Evolutionary conservation across 2,797 vertebrate species (phyloP).

Genomic region (Xerus rutilus): DNA sequence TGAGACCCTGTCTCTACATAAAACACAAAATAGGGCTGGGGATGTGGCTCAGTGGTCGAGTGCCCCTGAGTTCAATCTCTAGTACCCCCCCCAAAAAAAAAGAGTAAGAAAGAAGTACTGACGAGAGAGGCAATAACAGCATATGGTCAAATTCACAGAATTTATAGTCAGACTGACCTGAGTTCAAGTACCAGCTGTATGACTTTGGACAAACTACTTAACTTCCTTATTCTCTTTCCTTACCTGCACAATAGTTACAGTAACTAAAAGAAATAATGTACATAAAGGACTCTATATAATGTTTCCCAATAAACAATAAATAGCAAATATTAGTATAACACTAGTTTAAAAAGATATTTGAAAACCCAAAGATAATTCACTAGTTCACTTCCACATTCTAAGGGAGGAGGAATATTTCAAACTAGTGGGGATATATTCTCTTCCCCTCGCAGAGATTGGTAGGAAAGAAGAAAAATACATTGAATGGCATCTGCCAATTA

Average conservation of each 20-base stretch:
- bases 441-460: background rate
- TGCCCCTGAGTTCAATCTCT: too few relatives aligned
- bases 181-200: constrained; percentile 57
- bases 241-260: background rate
- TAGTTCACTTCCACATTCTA: background rate
- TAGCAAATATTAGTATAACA: background rate
- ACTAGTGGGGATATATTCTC: background rate
- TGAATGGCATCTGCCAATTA: constrained; percentile 2
- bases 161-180: constrained; percentile 36
- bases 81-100: background rate
- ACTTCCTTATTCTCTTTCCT: constrained; percentile 33
- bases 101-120: constrained; percentile 25
- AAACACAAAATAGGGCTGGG: too few relatives aligned
- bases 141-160: constrained; percentile 42
- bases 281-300: constrained; percentile 8
- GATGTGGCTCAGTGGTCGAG: too few relatives aligned
- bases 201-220: constrained; percentile 62
- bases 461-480: constrained; percentile 35
- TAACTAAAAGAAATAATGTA: constrained; percentile 52
- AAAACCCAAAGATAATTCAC: background rate
- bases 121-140: constrained; percentile 21
- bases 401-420: constrained; percentile 37
- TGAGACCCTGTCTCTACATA: too few relatives aligned
- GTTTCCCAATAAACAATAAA: constrained; percentile 53
- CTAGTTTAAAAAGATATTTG: background rate